Conservation (phyloP, 2,797 vertebrate genomes). For the Xyrichtys novacula region DNA sequence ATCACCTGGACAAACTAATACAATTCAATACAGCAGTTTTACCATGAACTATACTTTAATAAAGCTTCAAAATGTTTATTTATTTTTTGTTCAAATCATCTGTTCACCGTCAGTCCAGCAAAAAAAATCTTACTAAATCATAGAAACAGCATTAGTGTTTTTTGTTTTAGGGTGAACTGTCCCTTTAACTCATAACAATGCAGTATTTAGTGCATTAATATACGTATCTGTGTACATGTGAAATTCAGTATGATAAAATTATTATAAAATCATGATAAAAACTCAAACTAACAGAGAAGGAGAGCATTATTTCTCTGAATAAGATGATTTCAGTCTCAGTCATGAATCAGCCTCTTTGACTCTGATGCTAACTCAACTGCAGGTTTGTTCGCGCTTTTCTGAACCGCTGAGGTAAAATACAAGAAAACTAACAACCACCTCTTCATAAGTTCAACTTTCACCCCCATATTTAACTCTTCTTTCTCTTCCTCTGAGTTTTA, state of each 20-base stretch:
- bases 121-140: neutral
- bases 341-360: constrained; percentile 63
- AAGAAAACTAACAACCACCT: neutral
- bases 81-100: neutral
- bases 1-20: no score
- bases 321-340: neutral
- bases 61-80: no score
- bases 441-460: rapidly evolving
- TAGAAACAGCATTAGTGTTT: neutral
- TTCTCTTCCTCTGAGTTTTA: constrained; percentile 37
- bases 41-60: no score
- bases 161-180: neutral
- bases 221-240: neutral
- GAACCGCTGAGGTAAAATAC: neutral
- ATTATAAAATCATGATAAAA: rapidly evolving
- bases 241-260: rapidly evolving
- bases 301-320: rapidly evolving
- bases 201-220: neutral
- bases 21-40: no score
- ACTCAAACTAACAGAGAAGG: neutral
- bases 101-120: neutral
- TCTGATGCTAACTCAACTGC: constrained; percentile 63
- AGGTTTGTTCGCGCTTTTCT: constrained; percentile 15
- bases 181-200: no score
- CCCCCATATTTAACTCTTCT: neutral